Evolutionary conservation across 1,140 invertebrate genomes (phyloP).

Genomic region (Plodia interpunctella): DNA sequence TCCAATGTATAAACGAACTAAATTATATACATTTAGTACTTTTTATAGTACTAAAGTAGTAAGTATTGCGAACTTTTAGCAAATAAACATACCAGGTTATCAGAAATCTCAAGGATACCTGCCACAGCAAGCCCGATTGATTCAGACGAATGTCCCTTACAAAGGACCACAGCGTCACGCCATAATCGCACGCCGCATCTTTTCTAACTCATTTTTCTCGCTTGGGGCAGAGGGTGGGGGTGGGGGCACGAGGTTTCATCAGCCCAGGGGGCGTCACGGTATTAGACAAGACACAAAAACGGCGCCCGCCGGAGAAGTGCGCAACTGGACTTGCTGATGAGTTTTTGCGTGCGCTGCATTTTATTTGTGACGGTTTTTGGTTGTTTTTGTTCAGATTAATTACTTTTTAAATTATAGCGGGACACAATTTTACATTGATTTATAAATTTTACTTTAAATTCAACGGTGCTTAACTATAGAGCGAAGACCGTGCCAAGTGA

Average conservation of each 20-base stretch:
- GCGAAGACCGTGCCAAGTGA: too few relatives aligned
- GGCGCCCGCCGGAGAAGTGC: slow-evolving; percentile 58
- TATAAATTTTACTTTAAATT: too few relatives aligned
- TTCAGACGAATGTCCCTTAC: slow-evolving; percentile 63
- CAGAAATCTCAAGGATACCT: slow-evolving; percentile 6
- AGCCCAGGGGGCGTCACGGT: slow-evolving; percentile 62
- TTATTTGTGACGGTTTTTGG: background rate
- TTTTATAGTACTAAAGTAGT: too few relatives aligned
- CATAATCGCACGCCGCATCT: slow-evolving; percentile 73
- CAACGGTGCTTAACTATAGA: too few relatives aligned
- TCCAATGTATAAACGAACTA: too few relatives aligned
- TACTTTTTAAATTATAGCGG: background rate
- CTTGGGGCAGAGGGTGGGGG: slow-evolving; percentile 42
- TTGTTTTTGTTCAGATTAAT: slow-evolving; percentile 17
- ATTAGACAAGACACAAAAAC: slow-evolving; percentile 76
- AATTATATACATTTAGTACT: too few relatives aligned
- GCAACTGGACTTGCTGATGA: slow-evolving; percentile 59
- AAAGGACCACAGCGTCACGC: slow-evolving; percentile 62
- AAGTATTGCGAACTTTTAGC: background rate
- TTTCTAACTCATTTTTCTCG: slow-evolving; percentile 77
- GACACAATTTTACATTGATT: too few relatives aligned
- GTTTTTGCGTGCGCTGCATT: background rate
- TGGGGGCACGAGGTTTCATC: slow-evolving; percentile 45
- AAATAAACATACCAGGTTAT: slow-evolving; percentile 7
- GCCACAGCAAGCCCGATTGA: slow-evolving; percentile 47